Conservation (phyloP, 2,113 vertebrate genomes). For the Alligator mississippiensis region DNA sequence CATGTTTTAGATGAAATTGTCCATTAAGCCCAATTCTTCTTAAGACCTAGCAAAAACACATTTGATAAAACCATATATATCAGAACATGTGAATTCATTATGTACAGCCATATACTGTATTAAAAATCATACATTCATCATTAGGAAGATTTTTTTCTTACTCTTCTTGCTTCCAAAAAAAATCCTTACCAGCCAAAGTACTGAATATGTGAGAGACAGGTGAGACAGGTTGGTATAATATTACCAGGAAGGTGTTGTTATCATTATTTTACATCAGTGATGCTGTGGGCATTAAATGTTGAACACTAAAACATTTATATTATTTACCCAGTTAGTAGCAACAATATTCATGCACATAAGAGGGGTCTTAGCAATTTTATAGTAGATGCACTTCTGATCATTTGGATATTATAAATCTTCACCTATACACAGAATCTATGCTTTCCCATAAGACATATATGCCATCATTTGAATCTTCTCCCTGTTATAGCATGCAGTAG, state of each 20-base stretch:
- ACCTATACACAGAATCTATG: not conserved
- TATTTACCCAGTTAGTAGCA: not conserved
- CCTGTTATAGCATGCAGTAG: not conserved
- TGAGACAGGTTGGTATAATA: not conserved
- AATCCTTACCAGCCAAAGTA: fast-evolving
- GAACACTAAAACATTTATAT: not conserved
- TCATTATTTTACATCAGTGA: not conserved
- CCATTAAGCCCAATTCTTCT: not conserved
- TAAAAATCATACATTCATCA: not conserved
- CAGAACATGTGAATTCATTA: not conserved
- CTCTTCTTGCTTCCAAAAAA: not conserved
- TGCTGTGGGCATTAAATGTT: not conserved
- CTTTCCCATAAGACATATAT: not conserved
- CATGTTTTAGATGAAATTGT: not conserved
- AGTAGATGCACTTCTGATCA: not conserved
- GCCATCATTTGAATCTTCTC: not conserved
- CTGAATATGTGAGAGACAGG: not conserved
- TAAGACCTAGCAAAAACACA: not conserved
- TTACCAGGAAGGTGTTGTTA: not conserved
- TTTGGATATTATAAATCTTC: not conserved
- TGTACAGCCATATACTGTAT: not conserved
- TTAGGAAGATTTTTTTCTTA: not conserved
- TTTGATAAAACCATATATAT: not conserved
- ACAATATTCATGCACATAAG: not conserved
- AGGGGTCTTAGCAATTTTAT: not conserved